These are phyloP conservation scores for Drosophila dunni DNA, from an alignment of 1,140 invertebrate genomes.

Conservation along the genomic window DNA sequence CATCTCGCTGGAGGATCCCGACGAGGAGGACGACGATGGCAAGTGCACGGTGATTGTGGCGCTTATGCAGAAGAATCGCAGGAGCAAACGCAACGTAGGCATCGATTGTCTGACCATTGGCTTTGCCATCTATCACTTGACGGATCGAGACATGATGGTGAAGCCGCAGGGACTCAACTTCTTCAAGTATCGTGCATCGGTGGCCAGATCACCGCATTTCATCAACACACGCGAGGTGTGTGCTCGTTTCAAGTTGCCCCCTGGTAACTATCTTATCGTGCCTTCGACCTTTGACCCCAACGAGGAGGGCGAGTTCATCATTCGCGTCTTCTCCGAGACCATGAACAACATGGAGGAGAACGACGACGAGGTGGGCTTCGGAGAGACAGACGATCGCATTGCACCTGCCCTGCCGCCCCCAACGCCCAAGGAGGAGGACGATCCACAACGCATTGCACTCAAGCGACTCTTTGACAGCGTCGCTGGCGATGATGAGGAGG, in stretches of 20 bases:
- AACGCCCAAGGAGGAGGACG: constrained; percentile 84
- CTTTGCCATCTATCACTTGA: constrained; percentile 97
- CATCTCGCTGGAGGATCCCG: constrained; percentile 94
- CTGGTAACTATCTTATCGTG: constrained; percentile 97
- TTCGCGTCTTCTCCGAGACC: constrained; percentile 98
- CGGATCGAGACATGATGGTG: constrained; percentile 90
- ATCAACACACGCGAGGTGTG: constrained; percentile 97
- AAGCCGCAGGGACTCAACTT: constrained; percentile 95
- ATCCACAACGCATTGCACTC: constrained; percentile 87
- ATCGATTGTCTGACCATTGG: constrained; percentile 97
- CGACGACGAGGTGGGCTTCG: constrained; percentile 92
- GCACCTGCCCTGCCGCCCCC: constrained; percentile 75
- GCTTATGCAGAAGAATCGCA: constrained; percentile 96
- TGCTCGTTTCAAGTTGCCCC: constrained; percentile 93
- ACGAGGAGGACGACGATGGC: constrained; percentile 96
- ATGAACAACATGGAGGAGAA: constrained; percentile 94
- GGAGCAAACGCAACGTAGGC: constrained; percentile 95
- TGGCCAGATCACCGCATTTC: constrained; percentile 96
- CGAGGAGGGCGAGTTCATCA: constrained; percentile 97
- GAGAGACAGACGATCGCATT: constrained; percentile 88
- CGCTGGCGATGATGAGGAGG: constrained; percentile 95
- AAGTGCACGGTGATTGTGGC: constrained; percentile 97
- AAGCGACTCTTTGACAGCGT: constrained; percentile 93
- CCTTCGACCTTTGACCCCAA: constrained; percentile 99
- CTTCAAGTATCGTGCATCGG: constrained; percentile 98